Evolutionary conservation across 2,797 vertebrate species (phyloP), one percentile per base, ranked within the genome.

Genomic region (Apogon talboti): DNA sequence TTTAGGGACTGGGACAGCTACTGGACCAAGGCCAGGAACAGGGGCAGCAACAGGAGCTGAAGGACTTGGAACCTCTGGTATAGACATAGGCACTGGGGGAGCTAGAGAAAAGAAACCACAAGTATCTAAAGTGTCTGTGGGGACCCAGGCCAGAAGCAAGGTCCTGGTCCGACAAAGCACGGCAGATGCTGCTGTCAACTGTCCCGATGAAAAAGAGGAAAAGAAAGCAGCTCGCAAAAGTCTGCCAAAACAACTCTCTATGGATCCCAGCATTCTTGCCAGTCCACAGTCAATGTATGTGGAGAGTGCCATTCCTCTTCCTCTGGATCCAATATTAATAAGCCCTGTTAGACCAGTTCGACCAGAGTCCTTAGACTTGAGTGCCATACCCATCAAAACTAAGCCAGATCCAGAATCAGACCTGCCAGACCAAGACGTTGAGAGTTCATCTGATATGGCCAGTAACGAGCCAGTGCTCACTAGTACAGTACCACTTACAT

Each of bases 71-170:
- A 51, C 60, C 6, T 59, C 79, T 30, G 14, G 65, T 3, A 10
- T 66, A 60, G 74, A 84, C 3, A 80, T 30, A 74, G 45, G 62
- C 2, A 55, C 74, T n/a, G 81, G 79, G n/a, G 81, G 79, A 59
- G 79, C 82, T 6, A 79, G 76, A 72, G 91, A 84, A 45, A 93
- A 91, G 70, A 91, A 79, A 79, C 59, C 86, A 47, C 83, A 84
- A 15, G 59, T 91, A 11, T 88, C 86, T 57, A 91, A 91, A 79
- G 90, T 94, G 44, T 94, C 93, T n/a, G 92, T 94, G 48, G 93
- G 94, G 7, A 94, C 92, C 19, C 94, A 94, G 78, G 93, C 94
- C 50, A 91, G 88, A 78, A 92, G 89, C 79, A 94, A 93, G 74
- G 87, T 86, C 16, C 70, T 94, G 56, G 74, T 94, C 33, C 79